Evolutionary conservation across 2,113 vertebrate genomes (phyloP), one percentile per base, ranked within the genome.

Genomic region (Butorides virescens): DNA sequence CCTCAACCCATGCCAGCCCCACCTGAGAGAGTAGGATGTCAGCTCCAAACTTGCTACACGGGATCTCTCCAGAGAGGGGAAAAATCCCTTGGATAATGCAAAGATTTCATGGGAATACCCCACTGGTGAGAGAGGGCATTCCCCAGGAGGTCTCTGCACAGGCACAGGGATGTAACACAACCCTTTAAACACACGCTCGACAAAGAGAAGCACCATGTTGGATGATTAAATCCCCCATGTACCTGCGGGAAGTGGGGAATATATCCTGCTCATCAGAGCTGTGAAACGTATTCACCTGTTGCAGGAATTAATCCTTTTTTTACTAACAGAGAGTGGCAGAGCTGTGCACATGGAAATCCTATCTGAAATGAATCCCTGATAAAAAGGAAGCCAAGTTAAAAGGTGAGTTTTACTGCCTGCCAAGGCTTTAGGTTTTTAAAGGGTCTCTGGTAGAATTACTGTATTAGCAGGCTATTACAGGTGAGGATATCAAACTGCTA

Each of bases 341-440:
- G 84, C 85, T 82, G 36, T 67, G 71, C 70, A 61, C 53, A 34
- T 2, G 14, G 93, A 93, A 95, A 93, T 94, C 80, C 93, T 53
- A 63, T 22, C 88, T 93, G 93, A 96, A 95, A 96, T 59, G 93
- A 95, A 94, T 75, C 89, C 90, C 68, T 29, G 72, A 86, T 90
- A 92, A 93, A 96, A 58, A 84, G 46, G 55, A 76, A 92, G 73
- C 34, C 34, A 83, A 76, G 87, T 82, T 95, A 58, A 96, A 96
- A 93, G 95, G 85, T 72, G 73, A 90, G 85, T 88, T 92, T 75
- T 90, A 39, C 89, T 94, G 83, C 78, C 92, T 70, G 37, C 56
- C 56, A 93, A 91, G 52, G 89, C 86, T 86, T 91, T 66, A 30
- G 67, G 47, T 63, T 90, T 95, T 88, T 95, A 49, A 95, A 95